phyloP scores from a whole-genome alignment of 2,113 vertebrate genomes.

The Brachyhypopomus gauderio region DNA sequence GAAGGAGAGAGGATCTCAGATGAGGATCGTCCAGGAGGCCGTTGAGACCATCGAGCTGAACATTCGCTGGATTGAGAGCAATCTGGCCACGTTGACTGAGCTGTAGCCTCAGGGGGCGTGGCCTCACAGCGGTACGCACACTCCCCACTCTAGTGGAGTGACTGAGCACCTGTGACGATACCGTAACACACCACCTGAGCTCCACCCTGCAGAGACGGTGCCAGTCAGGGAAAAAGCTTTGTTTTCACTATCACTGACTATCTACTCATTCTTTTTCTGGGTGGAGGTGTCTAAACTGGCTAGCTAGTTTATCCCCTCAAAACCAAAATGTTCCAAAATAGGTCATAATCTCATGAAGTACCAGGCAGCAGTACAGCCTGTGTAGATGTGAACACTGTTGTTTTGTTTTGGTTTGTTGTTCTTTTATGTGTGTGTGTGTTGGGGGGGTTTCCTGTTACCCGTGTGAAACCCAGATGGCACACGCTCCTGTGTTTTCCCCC shows the following conservation, averaged over 20 bases:
- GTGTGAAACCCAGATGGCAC: not conserved
- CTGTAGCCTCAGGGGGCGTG: slow-evolving; percentile 69
- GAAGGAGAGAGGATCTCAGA: slow-evolving; percentile 80
- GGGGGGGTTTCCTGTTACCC: not conserved
- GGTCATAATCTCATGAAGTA: not conserved
- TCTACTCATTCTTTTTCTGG: not conserved
- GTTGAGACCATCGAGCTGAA: slow-evolving; percentile 88
- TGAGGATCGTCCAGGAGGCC: slow-evolving; percentile 84
- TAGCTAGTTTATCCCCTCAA: not conserved
- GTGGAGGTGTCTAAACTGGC: not conserved
- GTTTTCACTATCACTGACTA: not conserved
- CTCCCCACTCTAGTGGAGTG: slow-evolving; percentile 59
- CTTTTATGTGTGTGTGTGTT: not conserved
- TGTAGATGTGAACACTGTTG: slow-evolving; percentile 9
- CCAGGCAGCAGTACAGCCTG: not conserved
- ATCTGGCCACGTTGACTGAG: slow-evolving; percentile 70
- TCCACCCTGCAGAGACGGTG: slow-evolving; percentile 33
- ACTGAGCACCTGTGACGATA: slow-evolving; percentile 56
- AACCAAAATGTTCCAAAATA: not conserved
- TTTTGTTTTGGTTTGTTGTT: not conserved
- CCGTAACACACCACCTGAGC: slow-evolving; percentile 18
- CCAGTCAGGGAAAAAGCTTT: not conserved
- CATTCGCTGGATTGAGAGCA: slow-evolving; percentile 86
- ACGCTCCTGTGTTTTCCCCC: not conserved
- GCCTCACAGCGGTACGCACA: slow-evolving; percentile 52